Conservation (phyloP, 2,888 invertebrate genomes). For the Mythimna albipuncta region DNA sequence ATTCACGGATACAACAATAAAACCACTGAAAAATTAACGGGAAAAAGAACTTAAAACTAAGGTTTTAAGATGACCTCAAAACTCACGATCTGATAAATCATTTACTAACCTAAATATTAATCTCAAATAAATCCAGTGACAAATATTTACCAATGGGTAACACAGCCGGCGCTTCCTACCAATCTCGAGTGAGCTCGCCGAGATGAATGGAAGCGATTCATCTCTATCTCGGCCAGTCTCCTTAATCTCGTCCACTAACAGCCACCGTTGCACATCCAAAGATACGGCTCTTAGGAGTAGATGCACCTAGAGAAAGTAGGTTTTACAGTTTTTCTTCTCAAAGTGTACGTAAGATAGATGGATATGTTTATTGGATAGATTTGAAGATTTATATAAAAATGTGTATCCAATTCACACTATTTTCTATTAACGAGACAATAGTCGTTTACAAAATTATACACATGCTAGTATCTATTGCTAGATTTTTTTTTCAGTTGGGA, state of each 20-base stretch:
- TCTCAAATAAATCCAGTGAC: not conserved
- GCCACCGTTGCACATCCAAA: conserved; percentile 58
- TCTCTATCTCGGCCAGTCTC: conserved; percentile 66
- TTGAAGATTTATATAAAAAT: not conserved
- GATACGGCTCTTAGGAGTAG: conserved; percentile 40
- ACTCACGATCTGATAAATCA: too few relatives aligned
- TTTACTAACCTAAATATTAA: not conserved
- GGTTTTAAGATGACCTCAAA: not conserved
- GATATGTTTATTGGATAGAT: conserved; percentile 3
- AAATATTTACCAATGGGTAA: conserved; percentile 20
- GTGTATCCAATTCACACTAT: not conserved
- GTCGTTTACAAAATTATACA: too few relatives aligned
- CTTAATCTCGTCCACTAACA: conserved; percentile 61
- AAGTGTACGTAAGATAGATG: conserved; percentile 9
- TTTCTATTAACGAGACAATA: not conserved
- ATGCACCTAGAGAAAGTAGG: conserved; percentile 22
- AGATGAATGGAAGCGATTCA: conserved; percentile 66
- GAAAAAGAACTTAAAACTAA: not conserved
- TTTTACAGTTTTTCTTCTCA: conserved; percentile 15
- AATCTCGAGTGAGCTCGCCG: conserved; percentile 52
- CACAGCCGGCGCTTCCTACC: conserved; percentile 20
- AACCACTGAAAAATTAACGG: too few relatives aligned
- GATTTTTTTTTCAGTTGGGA: too few relatives aligned
- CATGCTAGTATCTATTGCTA: too few relatives aligned
- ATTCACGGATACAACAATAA: too few relatives aligned